These are phyloP conservation scores for human (Homo sapiens) DNA, from an alignment of 2,113 vertebrate genomes.

Conservation along the genomic window DNA sequence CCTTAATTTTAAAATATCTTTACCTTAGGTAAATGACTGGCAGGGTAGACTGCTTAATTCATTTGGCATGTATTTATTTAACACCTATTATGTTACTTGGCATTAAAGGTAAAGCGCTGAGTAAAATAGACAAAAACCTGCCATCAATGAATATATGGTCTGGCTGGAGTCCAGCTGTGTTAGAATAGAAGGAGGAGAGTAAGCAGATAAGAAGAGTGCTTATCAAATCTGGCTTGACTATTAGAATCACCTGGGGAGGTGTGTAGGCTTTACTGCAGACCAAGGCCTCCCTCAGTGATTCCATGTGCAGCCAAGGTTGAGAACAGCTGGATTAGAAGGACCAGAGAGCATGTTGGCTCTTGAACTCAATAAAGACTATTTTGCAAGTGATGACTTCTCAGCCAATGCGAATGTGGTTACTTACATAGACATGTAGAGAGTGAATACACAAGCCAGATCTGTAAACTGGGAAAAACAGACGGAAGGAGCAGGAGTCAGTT, in stretches of 20 bases:
- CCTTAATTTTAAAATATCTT: neutral
- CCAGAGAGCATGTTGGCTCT: neutral
- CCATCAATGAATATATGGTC: neutral
- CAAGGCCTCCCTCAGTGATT: neutral
- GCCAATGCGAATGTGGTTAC: neutral
- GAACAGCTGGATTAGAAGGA: neutral
- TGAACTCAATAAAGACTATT: neutral
- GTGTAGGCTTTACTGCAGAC: neutral
- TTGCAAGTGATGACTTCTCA: neutral
- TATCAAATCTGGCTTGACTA: neutral
- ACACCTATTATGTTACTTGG: neutral
- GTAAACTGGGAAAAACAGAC: neutral
- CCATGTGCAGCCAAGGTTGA: neutral
- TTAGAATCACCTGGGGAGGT: neutral
- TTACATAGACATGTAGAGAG: neutral
- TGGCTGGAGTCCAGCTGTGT: neutral
- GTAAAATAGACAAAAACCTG: neutral
- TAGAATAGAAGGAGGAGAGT: neutral
- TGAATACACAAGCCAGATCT: neutral
- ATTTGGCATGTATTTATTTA: neutral
- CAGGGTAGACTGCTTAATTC: neutral
- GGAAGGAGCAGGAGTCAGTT: neutral
- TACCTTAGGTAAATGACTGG: neutral
- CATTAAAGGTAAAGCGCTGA: neutral
- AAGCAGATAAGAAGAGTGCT: neutral